Evolutionary conservation across 2,113 vertebrate species (phyloP).

Genomic region (Muscicapa adusta): DNA sequence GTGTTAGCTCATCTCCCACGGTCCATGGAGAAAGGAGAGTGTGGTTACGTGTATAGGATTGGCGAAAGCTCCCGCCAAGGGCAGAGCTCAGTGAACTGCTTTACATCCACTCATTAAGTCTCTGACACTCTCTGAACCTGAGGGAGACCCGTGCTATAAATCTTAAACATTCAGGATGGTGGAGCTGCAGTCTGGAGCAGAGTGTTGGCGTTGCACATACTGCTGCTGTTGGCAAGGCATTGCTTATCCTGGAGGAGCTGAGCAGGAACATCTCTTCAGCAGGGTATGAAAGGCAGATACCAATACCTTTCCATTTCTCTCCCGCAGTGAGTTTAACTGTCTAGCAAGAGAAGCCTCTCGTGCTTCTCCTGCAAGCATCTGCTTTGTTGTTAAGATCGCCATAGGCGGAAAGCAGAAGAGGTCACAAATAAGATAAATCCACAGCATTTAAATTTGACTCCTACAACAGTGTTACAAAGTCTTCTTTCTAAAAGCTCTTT

Average conservation of each 20-base stretch:
- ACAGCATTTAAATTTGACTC: not conserved
- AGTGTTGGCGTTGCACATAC: not conserved
- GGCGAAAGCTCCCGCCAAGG: not conserved
- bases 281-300: not conserved
- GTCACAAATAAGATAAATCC: not conserved
- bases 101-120: not conserved
- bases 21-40: not conserved
- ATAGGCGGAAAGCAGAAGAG: not conserved
- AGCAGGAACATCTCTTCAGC: not conserved
- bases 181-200: not conserved
- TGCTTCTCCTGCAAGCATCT: not conserved
- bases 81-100: not conserved
- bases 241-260: not conserved
- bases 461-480: not conserved
- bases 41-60: not conserved
- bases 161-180: not conserved
- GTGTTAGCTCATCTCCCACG: not conserved
- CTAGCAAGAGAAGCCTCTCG: not conserved
- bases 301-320: not conserved
- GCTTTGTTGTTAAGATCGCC: not conserved
- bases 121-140: not conserved
- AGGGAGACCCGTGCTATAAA: not conserved
- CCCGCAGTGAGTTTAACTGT: not conserved
- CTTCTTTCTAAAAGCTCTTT: not conserved
- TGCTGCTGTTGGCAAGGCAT: not conserved